Conservation (phyloP, 2,888 invertebrate species). For the Arge pagana region DNA sequence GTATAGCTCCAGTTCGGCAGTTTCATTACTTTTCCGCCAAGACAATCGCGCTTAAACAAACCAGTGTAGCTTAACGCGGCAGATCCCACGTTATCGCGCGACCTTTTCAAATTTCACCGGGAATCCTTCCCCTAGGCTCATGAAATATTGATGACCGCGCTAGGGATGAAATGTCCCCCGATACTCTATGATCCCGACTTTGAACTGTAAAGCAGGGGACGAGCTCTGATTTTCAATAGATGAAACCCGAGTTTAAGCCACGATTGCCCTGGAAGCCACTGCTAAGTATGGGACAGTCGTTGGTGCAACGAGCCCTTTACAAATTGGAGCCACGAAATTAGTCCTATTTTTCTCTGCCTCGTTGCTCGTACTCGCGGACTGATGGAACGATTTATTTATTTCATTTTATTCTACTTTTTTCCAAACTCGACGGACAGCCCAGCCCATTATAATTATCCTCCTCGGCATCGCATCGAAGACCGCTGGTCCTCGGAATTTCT, state of each 20-base stretch:
- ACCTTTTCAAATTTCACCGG: too few relatives aligned
- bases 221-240: slow-evolving; percentile 56
- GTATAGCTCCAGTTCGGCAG: too few relatives aligned
- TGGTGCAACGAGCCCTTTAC: slow-evolving; percentile 56
- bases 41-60: too few relatives aligned
- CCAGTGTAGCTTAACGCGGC: too few relatives aligned
- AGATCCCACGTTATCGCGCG: too few relatives aligned
- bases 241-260: slow-evolving; percentile 58
- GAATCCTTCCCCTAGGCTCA: slow-evolving; percentile 41
- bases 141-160: slow-evolving; percentile 57
- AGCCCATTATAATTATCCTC: too few relatives aligned
- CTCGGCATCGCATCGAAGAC: too few relatives aligned
- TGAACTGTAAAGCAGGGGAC: slow-evolving; percentile 49
- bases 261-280: slow-evolving; percentile 46
- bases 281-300: slow-evolving; percentile 54
- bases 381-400: slow-evolving; percentile 21
- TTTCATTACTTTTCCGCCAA: too few relatives aligned
- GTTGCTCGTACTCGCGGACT: slow-evolving; percentile 19
- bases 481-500: too few relatives aligned
- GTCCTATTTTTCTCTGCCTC: slow-evolving; percentile 41
- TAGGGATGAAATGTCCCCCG: slow-evolving; percentile 55
- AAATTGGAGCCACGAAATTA: slow-evolving; percentile 56
- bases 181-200: slow-evolving; percentile 39
- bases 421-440: too few relatives aligned
- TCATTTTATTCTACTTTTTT: too few relatives aligned